phyloP scores from a whole-genome alignment of 2,888 invertebrate genomes.

The Hecatera dysodea region DNA sequence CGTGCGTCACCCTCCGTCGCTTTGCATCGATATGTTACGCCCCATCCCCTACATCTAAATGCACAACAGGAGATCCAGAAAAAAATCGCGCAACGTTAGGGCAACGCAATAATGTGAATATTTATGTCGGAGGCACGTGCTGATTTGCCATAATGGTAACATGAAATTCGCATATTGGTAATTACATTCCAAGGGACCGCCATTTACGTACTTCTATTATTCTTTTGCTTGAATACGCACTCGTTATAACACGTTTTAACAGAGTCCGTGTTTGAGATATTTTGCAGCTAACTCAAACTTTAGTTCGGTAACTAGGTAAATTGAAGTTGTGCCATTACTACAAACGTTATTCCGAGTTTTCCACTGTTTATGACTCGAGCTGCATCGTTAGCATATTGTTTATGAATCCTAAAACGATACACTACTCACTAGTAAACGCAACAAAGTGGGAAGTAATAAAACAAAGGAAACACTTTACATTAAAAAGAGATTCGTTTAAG shows the following conservation, averaged over 20 bases:
- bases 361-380: constrained; percentile 74
- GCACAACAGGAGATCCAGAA: constrained; percentile 87
- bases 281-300: constrained; percentile 62
- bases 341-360: constrained; percentile 70
- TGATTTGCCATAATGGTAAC: constrained; percentile 85
- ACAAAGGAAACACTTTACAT: constrained; percentile 57
- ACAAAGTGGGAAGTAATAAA: constrained; percentile 72
- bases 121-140: constrained; percentile 89
- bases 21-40: constrained; percentile 87
- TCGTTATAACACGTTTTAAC: constrained; percentile 39
- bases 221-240: constrained; percentile 35
- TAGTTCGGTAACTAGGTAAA: constrained; percentile 73
- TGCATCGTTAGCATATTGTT: constrained; percentile 80
- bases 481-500: constrained; percentile 67
- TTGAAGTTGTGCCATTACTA: constrained; percentile 72
- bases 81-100: constrained; percentile 81
- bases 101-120: constrained; percentile 88
- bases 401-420: constrained; percentile 78
- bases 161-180: constrained; percentile 88
- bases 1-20: constrained; percentile 81
- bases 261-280: constrained; percentile 49
- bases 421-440: constrained; percentile 69
- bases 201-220: constrained; percentile 50
- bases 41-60: constrained; percentile 87
- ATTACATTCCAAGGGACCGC: constrained; percentile 76